A percentile compares a stretch with the other conserved stretches of the same genome.
These are phyloP conservation scores for Anguilla obscura DNA, from an alignment of 2,797 vertebrate genomes.

Conservation along the genomic window DNA sequence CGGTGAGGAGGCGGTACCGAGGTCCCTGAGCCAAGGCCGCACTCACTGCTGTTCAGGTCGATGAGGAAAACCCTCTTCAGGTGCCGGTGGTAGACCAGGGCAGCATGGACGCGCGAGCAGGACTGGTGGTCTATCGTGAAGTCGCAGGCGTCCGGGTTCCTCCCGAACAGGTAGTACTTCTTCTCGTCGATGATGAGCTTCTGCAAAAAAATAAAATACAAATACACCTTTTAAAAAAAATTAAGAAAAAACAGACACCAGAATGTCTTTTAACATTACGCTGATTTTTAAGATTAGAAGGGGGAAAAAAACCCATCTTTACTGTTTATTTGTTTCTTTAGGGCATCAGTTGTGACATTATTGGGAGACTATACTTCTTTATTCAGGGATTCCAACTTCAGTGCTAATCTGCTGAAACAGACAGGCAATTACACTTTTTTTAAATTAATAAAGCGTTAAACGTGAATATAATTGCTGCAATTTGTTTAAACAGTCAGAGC, in stretches of 20 bases:
- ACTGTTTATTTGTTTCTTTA: background rate
- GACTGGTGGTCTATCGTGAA: slow-evolving; percentile 90
- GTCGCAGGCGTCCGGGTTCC: slow-evolving; percentile 86
- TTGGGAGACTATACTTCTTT: background rate
- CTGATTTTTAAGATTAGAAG: too few relatives aligned
- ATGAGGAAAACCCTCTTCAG: slow-evolving; percentile 88
- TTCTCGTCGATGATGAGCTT: slow-evolving; percentile 90
- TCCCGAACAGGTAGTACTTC: slow-evolving; percentile 88
- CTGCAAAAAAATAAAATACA: slow-evolving; percentile 62
- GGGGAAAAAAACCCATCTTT: background rate
- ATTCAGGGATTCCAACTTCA: background rate
- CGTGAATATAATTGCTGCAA: background rate
- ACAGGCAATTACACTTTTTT: background rate
- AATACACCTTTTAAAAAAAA: too few relatives aligned
- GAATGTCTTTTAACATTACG: background rate
- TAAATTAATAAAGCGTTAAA: background rate
- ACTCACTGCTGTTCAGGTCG: slow-evolving; percentile 90
- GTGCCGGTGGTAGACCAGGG: slow-evolving; percentile 86
- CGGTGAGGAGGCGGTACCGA: too few relatives aligned
- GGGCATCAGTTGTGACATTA: background rate
- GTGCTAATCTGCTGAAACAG: background rate
- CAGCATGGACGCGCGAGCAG: slow-evolving; percentile 84
- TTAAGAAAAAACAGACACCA: background rate
- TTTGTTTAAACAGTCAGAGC: background rate
- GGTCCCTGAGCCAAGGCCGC: background rate